Base-by-base conservation (phyloP, 2,888 invertebrate genomes). In the Caenorhabditis doughertyi region DNA sequence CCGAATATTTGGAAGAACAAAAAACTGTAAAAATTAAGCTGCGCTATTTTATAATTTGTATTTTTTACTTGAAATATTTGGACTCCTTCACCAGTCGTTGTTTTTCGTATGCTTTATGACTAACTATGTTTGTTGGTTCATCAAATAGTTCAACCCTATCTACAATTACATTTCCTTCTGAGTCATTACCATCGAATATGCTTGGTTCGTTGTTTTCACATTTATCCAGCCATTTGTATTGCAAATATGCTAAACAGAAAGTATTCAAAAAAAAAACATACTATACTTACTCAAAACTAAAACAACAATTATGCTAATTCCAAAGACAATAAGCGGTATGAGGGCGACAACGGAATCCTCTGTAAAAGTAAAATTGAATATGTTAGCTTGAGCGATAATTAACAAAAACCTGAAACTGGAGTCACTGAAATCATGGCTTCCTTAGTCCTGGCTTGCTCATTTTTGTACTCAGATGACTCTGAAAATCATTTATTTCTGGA, bases 1-100 rank as follows among this genome's bases (percentile, higher is more conserved):
- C 73, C 73, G 35, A 74, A 74, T 3, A 74, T 56, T 74, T 74
- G 73, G 11, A 74, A 74, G 47, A 44, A 73, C 2, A 73, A 11
- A 27, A 64, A 73, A 32, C 73, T 73, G 73, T 18, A 72, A 39
- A n/a, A n/a, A n/a, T n/a, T n/a, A n/a, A n/a, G n/a, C n/a, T n/a
- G n/a, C n/a, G n/a, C n/a, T n/a, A n/a, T n/a, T 44, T 1, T 1
- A 21, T 13, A 39, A 32, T 27, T 23, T 1, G 1, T 8, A 8
- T 4, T 3, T 1, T 32, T 55, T 13, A 74, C 73, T 56, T 65
- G 35, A 65, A 74, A 47, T 74, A 74, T 13, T 74, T 74, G 0
- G 73, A 74, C 2, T 74, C 64, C 13, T 56, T 74, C 0, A 74
- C 64, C 0, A 74, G 7, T 47, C 35, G 23, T 32, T 65, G 73